These are phyloP conservation scores for Eunapius fragilis DNA, from an alignment of 37 sponge, comb jelly and placozoan species.

Conservation along the genomic window DNA sequence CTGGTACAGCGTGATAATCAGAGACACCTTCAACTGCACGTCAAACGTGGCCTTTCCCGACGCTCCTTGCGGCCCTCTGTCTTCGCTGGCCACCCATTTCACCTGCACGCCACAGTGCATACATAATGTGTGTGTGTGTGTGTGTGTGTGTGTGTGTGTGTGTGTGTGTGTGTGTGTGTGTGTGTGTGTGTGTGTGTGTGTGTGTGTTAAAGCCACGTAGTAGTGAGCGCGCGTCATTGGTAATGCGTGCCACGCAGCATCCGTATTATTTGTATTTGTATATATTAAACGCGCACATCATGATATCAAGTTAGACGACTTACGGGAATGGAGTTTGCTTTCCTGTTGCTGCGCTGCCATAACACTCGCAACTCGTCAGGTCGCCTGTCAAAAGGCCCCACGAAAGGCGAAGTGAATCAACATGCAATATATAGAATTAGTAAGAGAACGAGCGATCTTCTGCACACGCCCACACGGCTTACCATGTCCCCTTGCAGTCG, in stretches of 20 bases:
- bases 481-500: constrained; percentile 72
- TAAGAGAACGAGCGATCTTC: no score
- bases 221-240: no score
- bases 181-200: no score
- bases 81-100: constrained; percentile 25
- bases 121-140: no score
- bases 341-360: constrained; percentile 72
- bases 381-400: constrained; percentile 36
- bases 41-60: constrained; percentile 32
- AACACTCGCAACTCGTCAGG: constrained; percentile 71
- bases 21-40: constrained; percentile 4
- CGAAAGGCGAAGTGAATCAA: neutral
- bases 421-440: no score
- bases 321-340: constrained; percentile 58
- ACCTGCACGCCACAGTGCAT: neutral
- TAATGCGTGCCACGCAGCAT: no score
- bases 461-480: neutral
- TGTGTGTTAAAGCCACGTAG: neutral
- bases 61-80: constrained; percentile 35
- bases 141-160: no score
- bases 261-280: no score
- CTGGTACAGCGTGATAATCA: constrained; percentile 52
- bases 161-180: no score
- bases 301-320: no score
- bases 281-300: no score